Evolutionary conservation across 2,797 vertebrate genomes (phyloP).

Genomic region (Bothrops alternatus): DNA sequence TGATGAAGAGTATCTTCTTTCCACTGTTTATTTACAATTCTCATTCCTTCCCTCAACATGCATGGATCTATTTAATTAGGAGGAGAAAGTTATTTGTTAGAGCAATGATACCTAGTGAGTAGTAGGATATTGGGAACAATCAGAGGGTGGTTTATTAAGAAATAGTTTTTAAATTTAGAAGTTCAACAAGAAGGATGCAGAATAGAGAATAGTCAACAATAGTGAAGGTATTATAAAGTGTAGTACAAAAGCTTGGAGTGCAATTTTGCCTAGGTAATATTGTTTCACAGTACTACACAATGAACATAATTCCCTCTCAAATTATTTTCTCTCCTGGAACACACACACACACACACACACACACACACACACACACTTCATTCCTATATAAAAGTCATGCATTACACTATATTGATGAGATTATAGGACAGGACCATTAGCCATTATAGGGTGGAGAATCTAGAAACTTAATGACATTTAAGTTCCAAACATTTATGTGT

Average conservation of each 20-base stretch:
- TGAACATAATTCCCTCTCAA: not conserved
- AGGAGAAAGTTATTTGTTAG: not conserved
- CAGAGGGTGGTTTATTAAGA: not conserved
- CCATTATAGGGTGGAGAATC: not conserved
- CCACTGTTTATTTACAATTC: not conserved
- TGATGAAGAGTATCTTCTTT: not conserved
- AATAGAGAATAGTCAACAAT: not conserved
- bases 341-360: too few species aligned
- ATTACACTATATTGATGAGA: not conserved
- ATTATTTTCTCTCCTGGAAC: not conserved
- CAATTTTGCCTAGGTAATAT: too few species aligned
- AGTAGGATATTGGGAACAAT: not conserved
- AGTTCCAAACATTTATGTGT: not conserved
- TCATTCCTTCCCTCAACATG: not conserved
- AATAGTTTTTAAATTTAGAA: not conserved
- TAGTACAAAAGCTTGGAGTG: not conserved
- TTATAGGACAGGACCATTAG: not conserved
- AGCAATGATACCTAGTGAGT: not conserved
- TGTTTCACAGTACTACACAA: not conserved
- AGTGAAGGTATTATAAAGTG: not conserved
- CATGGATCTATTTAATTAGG: not conserved
- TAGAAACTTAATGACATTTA: not conserved
- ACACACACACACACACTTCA: not conserved
- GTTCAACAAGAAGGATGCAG: not conserved
- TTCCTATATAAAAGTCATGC: not conserved